Percentiles rank a stretch among this genome's conserved stretches.
These are phyloP conservation scores for Epinephelus coioides DNA, from an alignment of 2,797 vertebrate species.

Conservation along the genomic window DNA sequence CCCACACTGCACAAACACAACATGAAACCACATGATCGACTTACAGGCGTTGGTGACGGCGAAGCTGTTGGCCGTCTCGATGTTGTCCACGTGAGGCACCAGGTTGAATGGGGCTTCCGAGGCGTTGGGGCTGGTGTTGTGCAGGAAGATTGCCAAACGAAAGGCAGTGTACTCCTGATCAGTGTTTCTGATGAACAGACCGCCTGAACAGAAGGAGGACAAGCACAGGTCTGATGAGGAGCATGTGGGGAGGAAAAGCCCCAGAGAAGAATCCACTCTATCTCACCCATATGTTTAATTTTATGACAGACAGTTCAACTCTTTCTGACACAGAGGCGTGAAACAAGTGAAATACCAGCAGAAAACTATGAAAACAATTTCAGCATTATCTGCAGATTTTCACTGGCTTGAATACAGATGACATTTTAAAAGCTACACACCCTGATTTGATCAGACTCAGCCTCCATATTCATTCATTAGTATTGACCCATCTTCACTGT, in stretches of 20 bases:
- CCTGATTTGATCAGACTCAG: too few relatives aligned
- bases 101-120: conserved; percentile 99
- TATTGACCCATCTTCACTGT: neutral
- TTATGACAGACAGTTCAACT: neutral
- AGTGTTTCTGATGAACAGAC: conserved; percentile 99
- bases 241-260: neutral
- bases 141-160: conserved; percentile 98
- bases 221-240: conserved; percentile 30
- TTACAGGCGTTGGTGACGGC: conserved; percentile 99
- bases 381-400: neutral
- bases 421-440: too few relatives aligned
- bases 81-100: conserved; percentile 99
- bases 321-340: neutral
- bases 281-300: neutral
- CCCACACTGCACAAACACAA: neutral
- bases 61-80: conserved; percentile 99
- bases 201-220: conserved; percentile 76
- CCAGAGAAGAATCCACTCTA: neutral
- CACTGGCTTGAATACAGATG: too few relatives aligned
- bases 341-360: neutral
- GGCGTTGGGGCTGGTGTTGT: conserved; percentile 98
- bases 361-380: neutral
- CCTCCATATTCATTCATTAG: neutral
- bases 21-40: conserved; percentile 63
- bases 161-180: conserved; percentile 99